Base-by-base conservation (phyloP, 2,797 vertebrate species). In the Gephyroberyx darwinii region DNA sequence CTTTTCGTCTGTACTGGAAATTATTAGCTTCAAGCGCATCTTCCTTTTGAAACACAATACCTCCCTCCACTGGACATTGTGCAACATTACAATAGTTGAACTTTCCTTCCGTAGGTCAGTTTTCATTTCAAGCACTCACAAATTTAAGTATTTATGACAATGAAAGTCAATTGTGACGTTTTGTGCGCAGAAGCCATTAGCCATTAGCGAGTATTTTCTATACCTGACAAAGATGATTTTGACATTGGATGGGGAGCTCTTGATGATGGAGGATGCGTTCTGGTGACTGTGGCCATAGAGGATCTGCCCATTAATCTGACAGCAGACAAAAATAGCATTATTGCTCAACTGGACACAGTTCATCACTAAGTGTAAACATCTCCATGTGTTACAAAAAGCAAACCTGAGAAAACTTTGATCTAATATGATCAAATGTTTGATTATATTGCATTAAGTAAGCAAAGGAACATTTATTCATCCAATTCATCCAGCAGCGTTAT, bases 181-280 rank as follows among this genome's bases (percentile, higher is more conserved):
- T 41, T 41, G 39, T 12, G 8, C 39, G 13, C 6, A 50, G n/a
- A 50, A 8, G n/a, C n/a, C 48, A n/a, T n/a, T n/a, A 50, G 8
- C 5, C 22, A 14, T 47, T 3, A 10, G 2, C 8, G 2, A 5
- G 8, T 16, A 1, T 57, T 72, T 30, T 52, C 20, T 4, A 2
- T 89, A 99, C 98, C 98, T 95, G 88, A 99, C 91, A 84, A 97
- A 98, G 86, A 99, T 95, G 58, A 98, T 96, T 94, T 95, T 96
- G 67, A 98, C 97, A 93, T 95, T 96, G 48, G 96, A 98, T 30
- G 95, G 94, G 9, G 96, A 94, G 56, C 96, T 95, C 90, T 99
- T 99, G 89, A 99, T 99, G 74, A 98, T 97, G 79, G 96, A 96
- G 3, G 97, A 99, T 55, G 97, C 98, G 52, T 99, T 98, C 86